These are phyloP conservation scores for Sminthurinus aureus DNA, from an alignment of 2,888 invertebrate genomes.

Conservation along the genomic window DNA sequence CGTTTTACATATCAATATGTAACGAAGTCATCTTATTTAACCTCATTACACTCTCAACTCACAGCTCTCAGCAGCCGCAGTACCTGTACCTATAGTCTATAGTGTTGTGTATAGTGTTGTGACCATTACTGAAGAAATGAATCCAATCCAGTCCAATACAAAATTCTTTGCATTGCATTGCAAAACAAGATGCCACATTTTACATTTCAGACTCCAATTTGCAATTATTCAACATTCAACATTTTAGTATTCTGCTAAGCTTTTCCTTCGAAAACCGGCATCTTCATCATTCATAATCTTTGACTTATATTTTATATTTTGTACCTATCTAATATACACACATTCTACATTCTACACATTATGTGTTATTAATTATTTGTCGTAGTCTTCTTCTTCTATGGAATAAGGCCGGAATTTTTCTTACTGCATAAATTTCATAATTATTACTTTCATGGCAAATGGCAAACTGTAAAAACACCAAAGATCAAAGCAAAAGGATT, in stretches of 20 bases:
- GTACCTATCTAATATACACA: too few relatives aligned
- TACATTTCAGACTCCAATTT: background rate
- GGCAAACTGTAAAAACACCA: too few relatives aligned
- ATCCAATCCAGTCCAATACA: too few relatives aligned
- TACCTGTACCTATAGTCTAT: background rate
- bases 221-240: background rate
- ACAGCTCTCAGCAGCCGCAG: too few relatives aligned
- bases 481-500: too few relatives aligned
- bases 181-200: background rate
- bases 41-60: background rate
- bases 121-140: too few relatives aligned
- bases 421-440: background rate
- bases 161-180: too few relatives aligned
- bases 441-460: too few relatives aligned
- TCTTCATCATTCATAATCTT: too few relatives aligned
- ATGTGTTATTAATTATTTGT: background rate
- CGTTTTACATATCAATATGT: background rate
- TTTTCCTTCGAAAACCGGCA: background rate
- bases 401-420: background rate
- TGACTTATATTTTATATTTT: too few relatives aligned
- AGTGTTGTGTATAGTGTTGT: too few relatives aligned
- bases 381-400: background rate
- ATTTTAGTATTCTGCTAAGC: constrained; percentile 8
- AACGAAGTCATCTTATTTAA: constrained; percentile 10
- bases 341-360: too few relatives aligned